These are phyloP conservation scores for Papilio demoleus DNA, from an alignment of 2,888 invertebrate species.

Conservation along the genomic window DNA sequence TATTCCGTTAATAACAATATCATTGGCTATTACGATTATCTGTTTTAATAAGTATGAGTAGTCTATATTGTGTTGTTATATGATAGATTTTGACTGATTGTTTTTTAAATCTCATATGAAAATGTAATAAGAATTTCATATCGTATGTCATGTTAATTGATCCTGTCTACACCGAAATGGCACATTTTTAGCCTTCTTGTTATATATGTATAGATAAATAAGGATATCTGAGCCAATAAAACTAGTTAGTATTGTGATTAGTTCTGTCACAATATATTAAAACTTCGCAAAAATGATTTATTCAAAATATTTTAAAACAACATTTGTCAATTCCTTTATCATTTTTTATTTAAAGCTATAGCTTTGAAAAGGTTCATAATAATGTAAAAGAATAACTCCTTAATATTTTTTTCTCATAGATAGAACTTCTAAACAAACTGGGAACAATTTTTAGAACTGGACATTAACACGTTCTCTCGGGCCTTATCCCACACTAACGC, in stretches of 20 bases:
- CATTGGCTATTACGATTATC: too few relatives aligned
- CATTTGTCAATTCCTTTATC: background rate
- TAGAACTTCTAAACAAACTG: background rate
- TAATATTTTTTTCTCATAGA: background rate
- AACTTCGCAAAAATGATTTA: too few relatives aligned
- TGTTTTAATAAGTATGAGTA: too few relatives aligned
- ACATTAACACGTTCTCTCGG: too few relatives aligned
- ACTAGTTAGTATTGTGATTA: too few relatives aligned
- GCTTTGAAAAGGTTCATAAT: background rate
- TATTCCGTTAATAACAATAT: too few relatives aligned
- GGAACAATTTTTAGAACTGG: background rate
- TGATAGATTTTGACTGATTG: too few relatives aligned
- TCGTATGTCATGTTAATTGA: background rate
- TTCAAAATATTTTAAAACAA: background rate
- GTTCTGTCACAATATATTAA: too few relatives aligned
- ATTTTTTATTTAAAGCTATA: background rate
- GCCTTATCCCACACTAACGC: too few relatives aligned
- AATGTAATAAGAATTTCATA: background rate
- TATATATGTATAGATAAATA: too few relatives aligned
- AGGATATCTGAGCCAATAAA: too few relatives aligned
- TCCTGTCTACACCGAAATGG: conserved; percentile 6
- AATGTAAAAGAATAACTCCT: background rate
- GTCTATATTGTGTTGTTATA: too few relatives aligned
- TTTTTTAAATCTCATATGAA: background rate
- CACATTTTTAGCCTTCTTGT: conserved; percentile 22